Evolutionary conservation across 2,113 vertebrate genomes (phyloP).

Genomic region (Leucopsar rothschildi): DNA sequence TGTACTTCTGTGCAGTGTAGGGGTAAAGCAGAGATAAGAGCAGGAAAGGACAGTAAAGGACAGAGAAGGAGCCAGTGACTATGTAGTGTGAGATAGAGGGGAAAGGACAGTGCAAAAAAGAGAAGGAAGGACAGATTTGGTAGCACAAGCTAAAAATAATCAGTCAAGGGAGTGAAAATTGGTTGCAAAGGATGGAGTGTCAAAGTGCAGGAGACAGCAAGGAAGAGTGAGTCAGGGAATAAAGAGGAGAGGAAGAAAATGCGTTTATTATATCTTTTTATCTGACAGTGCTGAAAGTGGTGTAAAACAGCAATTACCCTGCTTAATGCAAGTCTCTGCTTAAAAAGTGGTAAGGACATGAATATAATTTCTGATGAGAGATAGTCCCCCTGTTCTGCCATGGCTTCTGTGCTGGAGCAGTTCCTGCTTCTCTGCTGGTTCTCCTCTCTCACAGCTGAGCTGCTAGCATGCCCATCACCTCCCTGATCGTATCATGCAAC

Average conservation of each 20-base stretch:
- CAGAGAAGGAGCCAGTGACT: neutral
- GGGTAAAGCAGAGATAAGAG: neutral
- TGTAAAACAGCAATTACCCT: slow-evolving; percentile 11
- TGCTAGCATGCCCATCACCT: neutral
- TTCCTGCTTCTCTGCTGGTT: neutral
- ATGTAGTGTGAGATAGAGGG: neutral
- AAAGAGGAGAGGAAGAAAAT: neutral
- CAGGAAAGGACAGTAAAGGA: neutral
- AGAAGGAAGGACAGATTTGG: neutral
- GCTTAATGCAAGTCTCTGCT: neutral
- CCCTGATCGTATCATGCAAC: neutral
- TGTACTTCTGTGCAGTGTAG: neutral
- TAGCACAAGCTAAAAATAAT: slow-evolving; percentile 30
- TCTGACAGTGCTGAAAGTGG: neutral
- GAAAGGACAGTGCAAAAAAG: neutral
- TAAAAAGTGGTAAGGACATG: neutral
- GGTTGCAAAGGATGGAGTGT: slow-evolving; percentile 14
- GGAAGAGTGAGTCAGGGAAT: slow-evolving; percentile 5
- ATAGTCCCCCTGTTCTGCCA: neutral
- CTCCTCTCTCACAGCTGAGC: neutral
- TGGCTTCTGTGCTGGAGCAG: neutral
- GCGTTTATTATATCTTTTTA: slow-evolving; percentile 1
- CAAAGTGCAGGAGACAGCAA: slow-evolving; percentile 10
- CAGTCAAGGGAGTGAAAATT: slow-evolving; percentile 8
- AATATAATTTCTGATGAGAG: neutral